phyloP scores from a whole-genome alignment of 2,888 invertebrate genomes.

The Mythimna impura region DNA sequence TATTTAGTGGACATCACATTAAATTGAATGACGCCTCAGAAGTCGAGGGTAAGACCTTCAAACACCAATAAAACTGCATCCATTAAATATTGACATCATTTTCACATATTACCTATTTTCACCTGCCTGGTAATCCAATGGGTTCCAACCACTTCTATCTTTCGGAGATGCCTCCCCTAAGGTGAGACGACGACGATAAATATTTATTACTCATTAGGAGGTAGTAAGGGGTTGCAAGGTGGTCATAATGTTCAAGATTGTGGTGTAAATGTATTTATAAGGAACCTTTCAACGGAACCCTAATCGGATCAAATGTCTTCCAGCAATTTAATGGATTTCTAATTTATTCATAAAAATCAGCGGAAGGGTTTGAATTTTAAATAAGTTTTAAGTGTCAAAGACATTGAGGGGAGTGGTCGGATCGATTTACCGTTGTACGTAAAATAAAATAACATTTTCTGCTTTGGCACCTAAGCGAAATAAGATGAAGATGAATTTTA shows the following conservation, averaged over 20 bases:
- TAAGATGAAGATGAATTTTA: constrained; percentile 36
- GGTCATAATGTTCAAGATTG: constrained; percentile 63
- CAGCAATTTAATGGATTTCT: constrained; percentile 53
- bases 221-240: constrained; percentile 48
- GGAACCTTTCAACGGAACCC: constrained; percentile 62
- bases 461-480: constrained; percentile 4
- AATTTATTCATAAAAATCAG: constrained; percentile 58
- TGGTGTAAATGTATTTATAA: constrained; percentile 68
- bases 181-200: constrained; percentile 65
- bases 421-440: neutral
- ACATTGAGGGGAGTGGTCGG: constrained; percentile 1
- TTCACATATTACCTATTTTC: constrained; percentile 44
- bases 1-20: neutral
- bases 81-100: constrained; percentile 39
- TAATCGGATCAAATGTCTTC: constrained; percentile 68
- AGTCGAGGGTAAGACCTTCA: constrained; percentile 4
- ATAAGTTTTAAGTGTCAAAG: constrained; percentile 33
- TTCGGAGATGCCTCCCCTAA: constrained; percentile 19
- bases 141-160: constrained; percentile 35
- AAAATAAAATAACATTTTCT: constrained; percentile 26
- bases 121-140: constrained; percentile 20
- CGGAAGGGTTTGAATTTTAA: constrained; percentile 40
- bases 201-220: constrained; percentile 74
- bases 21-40: constrained; percentile 24
- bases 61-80: constrained; percentile 13